Evolutionary conservation across 2,888 invertebrate genomes (phyloP).

Genomic region (Caenorhabditis becei): DNA sequence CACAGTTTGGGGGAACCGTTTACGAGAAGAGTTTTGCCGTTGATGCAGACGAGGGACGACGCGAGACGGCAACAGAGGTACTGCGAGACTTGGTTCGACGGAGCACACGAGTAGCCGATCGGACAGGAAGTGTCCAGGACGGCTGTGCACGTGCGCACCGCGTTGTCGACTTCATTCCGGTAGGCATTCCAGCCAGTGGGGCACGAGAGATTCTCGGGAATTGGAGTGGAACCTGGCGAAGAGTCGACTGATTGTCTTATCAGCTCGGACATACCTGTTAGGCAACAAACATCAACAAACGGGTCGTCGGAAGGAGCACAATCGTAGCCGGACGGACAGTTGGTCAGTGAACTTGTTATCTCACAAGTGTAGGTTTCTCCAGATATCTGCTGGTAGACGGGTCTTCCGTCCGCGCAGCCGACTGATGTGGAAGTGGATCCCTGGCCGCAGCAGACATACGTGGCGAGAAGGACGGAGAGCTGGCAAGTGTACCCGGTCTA

Average conservation of each 20-base stretch:
- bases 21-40: constrained; percentile 62
- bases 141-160: constrained; percentile 62
- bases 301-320: constrained; percentile 72
- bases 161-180: constrained; percentile 61
- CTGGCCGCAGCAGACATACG: constrained; percentile 78
- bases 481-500: constrained; percentile 77
- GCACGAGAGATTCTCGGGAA: constrained; percentile 63
- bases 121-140: constrained; percentile 71
- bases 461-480: constrained; percentile 70
- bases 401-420: constrained; percentile 77
- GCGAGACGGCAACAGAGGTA: constrained; percentile 79
- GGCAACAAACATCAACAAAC: constrained; percentile 77
- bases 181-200: constrained; percentile 74
- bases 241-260: not conserved
- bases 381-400: constrained; percentile 75
- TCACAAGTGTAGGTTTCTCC: constrained; percentile 73
- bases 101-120: constrained; percentile 72
- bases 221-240: constrained; percentile 51
- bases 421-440: constrained; percentile 48
- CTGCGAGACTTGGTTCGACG: constrained; percentile 57
- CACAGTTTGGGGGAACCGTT: constrained; percentile 71
- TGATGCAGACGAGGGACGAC: constrained; percentile 68
- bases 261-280: constrained; percentile 30
- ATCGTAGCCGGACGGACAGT: constrained; percentile 76
- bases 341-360: constrained; percentile 58